Conservation (phyloP, 1,140 invertebrate species). For the Charaxes varanes region DNA sequence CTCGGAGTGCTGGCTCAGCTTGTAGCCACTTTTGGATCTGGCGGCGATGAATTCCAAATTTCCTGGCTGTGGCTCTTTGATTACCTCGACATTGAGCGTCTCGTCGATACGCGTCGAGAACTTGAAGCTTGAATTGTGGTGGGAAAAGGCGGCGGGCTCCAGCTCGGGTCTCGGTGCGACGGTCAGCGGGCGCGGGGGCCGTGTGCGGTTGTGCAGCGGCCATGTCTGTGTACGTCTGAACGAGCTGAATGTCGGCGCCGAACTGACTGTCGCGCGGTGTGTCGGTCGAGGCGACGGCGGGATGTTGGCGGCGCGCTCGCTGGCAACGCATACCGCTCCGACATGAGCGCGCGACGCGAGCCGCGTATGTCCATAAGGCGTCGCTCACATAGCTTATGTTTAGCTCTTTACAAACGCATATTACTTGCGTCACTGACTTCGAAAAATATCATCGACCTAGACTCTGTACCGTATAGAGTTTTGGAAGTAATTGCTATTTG, state of each 20-base stretch:
- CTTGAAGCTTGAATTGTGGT: slow-evolving; percentile 89
- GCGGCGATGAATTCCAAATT: slow-evolving; percentile 89
- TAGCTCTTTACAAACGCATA: too few species aligned
- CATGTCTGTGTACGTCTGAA: slow-evolving; percentile 49
- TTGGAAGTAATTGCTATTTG: too few species aligned
- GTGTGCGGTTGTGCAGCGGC: slow-evolving; percentile 58
- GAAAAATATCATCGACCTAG: too few species aligned
- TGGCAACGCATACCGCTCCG: slow-evolving; percentile 73
- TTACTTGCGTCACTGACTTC: too few species aligned
- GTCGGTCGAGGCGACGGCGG: slow-evolving; percentile 40
- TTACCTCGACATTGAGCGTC: slow-evolving; percentile 90
- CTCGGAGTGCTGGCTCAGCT: slow-evolving; percentile 83
- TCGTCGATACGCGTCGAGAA: slow-evolving; percentile 87
- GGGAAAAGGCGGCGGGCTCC: slow-evolving; percentile 88
- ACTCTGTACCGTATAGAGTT: too few species aligned
- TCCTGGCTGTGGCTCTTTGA: slow-evolving; percentile 88
- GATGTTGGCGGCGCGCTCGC: slow-evolving; percentile 73
- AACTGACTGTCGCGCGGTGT: slow-evolving; percentile 58
- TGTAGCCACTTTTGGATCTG: slow-evolving; percentile 94
- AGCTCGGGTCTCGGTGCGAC: slow-evolving; percentile 72
- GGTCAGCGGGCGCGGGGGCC: slow-evolving; percentile 60
- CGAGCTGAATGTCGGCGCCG: slow-evolving; percentile 60
- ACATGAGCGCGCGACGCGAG: slow-evolving; percentile 66
- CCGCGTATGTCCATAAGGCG: slow-evolving; percentile 48
- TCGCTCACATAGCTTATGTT: slow-evolving; percentile 34